phyloP scores from a whole-genome alignment of 2,888 invertebrate species.

The Agonopterix alstromeriana region DNA sequence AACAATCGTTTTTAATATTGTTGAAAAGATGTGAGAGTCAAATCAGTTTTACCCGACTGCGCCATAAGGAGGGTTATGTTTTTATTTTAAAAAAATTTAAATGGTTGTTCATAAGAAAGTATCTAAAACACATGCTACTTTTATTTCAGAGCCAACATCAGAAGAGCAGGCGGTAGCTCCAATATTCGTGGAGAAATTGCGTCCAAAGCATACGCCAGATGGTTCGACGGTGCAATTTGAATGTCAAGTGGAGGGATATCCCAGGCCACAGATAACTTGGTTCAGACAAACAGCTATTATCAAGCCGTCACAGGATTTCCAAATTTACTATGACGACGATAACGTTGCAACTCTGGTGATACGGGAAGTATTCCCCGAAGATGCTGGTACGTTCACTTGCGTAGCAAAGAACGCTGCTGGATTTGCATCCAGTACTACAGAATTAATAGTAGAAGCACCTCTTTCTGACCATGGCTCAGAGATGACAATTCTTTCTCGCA shows the following conservation, averaged over 20 bases:
- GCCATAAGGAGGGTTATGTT: too few relatives aligned
- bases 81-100: too few relatives aligned
- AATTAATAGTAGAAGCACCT: conserved; percentile 90
- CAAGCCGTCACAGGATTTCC: conserved; percentile 93
- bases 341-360: conserved; percentile 93
- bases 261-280: conserved; percentile 98
- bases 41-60: too few relatives aligned
- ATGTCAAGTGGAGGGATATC: conserved; percentile 96
- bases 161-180: conserved; percentile 89
- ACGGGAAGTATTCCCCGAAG: conserved; percentile 94
- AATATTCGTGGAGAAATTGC: conserved; percentile 88
- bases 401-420: conserved; percentile 95
- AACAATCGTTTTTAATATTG: too few relatives aligned
- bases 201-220: conserved; percentile 91
- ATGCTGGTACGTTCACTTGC: conserved; percentile 94
- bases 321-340: conserved; percentile 95
- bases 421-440: conserved; percentile 93
- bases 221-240: conserved; percentile 97
- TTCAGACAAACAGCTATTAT: conserved; percentile 95
- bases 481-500: conserved; percentile 86
- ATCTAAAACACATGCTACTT: not conserved
- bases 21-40: too few relatives aligned
- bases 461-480: conserved; percentile 93
- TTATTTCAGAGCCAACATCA: conserved; percentile 81
- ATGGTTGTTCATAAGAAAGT: too few relatives aligned